Evolutionary conservation across 2,888 invertebrate genomes (phyloP).

Genomic region (Chrysodeixis includens): DNA sequence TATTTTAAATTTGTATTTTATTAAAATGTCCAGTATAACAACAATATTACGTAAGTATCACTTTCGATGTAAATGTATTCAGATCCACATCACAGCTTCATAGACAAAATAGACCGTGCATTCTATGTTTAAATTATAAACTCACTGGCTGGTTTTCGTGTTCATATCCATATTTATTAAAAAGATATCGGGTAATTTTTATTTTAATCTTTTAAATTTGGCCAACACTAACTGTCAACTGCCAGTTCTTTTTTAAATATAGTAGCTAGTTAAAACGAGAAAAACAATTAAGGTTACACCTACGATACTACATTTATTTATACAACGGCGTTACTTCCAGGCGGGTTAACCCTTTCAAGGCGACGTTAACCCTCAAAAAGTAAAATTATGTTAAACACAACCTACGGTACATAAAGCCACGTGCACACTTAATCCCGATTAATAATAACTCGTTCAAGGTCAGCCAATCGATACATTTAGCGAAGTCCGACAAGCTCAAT

Average conservation of each 20-base stretch:
- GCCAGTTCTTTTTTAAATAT: no score
- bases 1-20: no score
- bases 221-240: no score
- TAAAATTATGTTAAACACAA: conserved; percentile 6
- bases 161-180: background rate
- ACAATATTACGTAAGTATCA: background rate
- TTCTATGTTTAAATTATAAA: conserved; percentile 2
- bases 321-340: background rate
- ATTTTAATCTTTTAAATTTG: no score
- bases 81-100: background rate
- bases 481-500: conserved; percentile 1
- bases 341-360: conserved; percentile 7
- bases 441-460: background rate
- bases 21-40: background rate
- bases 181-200: no score
- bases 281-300: conserved; percentile 1
- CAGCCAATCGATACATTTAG: conserved; percentile 5
- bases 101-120: conserved; percentile 3
- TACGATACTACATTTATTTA: conserved; percentile 6
- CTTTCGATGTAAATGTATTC: conserved; percentile 1
- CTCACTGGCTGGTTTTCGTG: background rate
- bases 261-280: background rate
- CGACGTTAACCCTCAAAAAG: conserved; percentile 6
- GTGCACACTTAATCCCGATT: background rate
- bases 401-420: background rate